Evolutionary conservation across 2,113 vertebrate species (phyloP).

Genomic region (Tichodroma muraria): DNA sequence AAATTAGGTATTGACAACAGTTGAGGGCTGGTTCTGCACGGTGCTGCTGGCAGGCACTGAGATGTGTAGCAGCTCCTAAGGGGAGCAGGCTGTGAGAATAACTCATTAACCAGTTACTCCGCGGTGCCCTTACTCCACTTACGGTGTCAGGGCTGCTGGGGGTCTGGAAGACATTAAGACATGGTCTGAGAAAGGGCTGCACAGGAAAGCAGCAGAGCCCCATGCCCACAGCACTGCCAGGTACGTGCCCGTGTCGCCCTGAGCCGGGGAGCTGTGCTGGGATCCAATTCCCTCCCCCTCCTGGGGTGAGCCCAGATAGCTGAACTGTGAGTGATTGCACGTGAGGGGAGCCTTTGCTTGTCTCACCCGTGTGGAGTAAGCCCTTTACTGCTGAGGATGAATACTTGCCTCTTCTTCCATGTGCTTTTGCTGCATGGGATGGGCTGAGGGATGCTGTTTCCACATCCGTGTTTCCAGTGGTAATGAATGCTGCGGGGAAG

Average conservation of each 20-base stretch:
- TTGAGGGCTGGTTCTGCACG: not conserved
- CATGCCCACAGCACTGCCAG: not conserved
- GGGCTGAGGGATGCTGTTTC: not conserved
- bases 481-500: constrained; percentile 44
- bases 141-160: constrained; percentile 6
- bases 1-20: constrained; percentile 15
- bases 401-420: not conserved
- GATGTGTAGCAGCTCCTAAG: not conserved
- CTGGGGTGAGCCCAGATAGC: not conserved
- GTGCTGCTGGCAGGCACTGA: constrained; percentile 2
- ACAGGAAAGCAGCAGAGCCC: not conserved
- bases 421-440: not conserved
- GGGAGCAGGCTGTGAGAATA: constrained; percentile 1
- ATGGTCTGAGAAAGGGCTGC: not conserved
- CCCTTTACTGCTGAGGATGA: not conserved
- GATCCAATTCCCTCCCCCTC: not conserved
- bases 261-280: not conserved
- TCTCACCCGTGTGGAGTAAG: not conserved
- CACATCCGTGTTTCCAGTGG: not conserved
- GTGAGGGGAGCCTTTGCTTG: not conserved
- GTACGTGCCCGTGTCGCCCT: not conserved
- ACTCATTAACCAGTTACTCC: constrained; percentile 33
- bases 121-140: not conserved
- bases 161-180: constrained; percentile 55
- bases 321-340: not conserved